These are phyloP conservation scores for Poeciliopsis paucimaculata DNA, from an alignment of 2,797 vertebrate genomes.

Conservation along the genomic window DNA sequence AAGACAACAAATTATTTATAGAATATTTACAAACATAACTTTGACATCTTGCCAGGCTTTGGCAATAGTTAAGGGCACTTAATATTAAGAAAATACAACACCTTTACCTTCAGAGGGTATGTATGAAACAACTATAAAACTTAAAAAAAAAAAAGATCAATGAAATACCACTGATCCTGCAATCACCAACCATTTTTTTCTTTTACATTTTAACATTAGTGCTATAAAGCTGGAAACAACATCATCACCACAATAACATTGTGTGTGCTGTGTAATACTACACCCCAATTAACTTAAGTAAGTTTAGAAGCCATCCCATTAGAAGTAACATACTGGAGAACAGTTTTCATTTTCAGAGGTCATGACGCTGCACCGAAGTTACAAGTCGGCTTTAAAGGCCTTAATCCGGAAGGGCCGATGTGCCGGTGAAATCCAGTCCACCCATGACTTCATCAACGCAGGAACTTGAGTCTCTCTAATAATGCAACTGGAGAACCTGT, in stretches of 20 bases:
- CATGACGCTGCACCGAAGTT: slow-evolving; percentile 30
- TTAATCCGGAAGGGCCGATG: slow-evolving; percentile 41
- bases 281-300: slow-evolving; percentile 51
- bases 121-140: slow-evolving; percentile 6
- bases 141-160: slow-evolving; percentile 39
- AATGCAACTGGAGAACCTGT: slow-evolving; percentile 82
- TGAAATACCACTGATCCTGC: slow-evolving; percentile 27
- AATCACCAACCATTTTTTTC: slow-evolving; percentile 32
- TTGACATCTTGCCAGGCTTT: slow-evolving; percentile 41
- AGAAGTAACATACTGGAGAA: slow-evolving; percentile 63
- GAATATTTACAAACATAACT: slow-evolving; percentile 32
- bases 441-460: slow-evolving; percentile 67
- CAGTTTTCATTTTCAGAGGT: slow-evolving; percentile 59
- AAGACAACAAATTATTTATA: slow-evolving; percentile 27
- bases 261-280: slow-evolving; percentile 44
- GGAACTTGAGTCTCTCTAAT: slow-evolving; percentile 79
- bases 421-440: slow-evolving; percentile 73
- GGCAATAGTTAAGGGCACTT: slow-evolving; percentile 51
- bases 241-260: slow-evolving; percentile 29
- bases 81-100: slow-evolving; percentile 18
- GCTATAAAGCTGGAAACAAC: slow-evolving; percentile 38
- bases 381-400: slow-evolving; percentile 44
- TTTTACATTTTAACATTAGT: slow-evolving; percentile 53
- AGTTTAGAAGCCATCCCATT: slow-evolving; percentile 56
- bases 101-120: slow-evolving; percentile 4